Conservation (phyloP, 2,888 invertebrate species). For the Caenorhabditis sp. region DNA sequence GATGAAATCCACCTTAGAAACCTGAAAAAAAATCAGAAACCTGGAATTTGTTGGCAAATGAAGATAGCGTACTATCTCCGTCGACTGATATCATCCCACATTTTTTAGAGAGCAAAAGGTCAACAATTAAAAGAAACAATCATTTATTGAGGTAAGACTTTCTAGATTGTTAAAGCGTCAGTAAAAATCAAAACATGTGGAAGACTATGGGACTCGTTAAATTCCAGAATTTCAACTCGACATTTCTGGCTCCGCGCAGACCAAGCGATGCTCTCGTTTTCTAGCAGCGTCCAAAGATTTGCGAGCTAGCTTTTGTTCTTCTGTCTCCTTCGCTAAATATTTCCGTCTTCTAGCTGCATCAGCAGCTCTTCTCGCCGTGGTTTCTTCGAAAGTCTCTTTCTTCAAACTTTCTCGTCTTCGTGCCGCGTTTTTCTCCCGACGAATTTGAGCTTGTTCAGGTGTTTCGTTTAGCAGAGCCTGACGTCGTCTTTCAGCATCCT, state of each 20-base stretch:
- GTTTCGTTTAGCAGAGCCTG: neutral
- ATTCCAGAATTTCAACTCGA: neutral
- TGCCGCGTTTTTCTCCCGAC: conserved; percentile 8
- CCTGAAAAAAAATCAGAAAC: neutral
- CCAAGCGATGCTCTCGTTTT: conserved; percentile 9
- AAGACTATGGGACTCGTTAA: neutral
- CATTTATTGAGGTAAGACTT: conserved; percentile 13
- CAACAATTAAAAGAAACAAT: conserved; percentile 3
- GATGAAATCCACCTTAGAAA: neutral
- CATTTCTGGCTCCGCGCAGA: neutral
- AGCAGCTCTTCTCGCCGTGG: neutral
- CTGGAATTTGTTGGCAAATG: no score
- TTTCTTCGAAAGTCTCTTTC: neutral
- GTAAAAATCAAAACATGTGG: neutral
- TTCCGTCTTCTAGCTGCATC: neutral
- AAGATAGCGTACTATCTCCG: conserved; percentile 21
- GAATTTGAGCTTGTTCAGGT: conserved; percentile 3
- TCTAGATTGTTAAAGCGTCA: neutral
- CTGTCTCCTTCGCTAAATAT: conserved; percentile 1
- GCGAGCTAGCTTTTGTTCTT: neutral
- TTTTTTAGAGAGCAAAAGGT: conserved; percentile 26
- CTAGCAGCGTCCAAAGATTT: conserved; percentile 5
- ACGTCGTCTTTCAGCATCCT: conserved; percentile 15
- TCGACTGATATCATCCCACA: conserved; percentile 17
- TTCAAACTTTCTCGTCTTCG: conserved; percentile 22